These are phyloP conservation scores for Vombatus ursinus DNA, from an alignment of 2,113 vertebrate genomes.

Conservation along the genomic window DNA sequence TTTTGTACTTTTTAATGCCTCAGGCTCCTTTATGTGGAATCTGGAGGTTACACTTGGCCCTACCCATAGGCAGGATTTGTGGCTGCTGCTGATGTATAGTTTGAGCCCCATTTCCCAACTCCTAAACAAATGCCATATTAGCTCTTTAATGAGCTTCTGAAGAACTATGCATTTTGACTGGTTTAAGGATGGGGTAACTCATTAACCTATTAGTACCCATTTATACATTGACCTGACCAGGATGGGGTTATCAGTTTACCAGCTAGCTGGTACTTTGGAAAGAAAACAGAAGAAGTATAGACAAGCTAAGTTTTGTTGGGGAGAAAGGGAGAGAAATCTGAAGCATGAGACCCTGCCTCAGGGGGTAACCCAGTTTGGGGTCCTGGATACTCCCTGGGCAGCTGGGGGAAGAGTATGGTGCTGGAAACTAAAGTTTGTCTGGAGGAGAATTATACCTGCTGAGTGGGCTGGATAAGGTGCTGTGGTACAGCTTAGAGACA, in stretches of 20 bases:
- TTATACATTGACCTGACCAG: neutral
- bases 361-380: neutral
- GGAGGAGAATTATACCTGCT: neutral
- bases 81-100: neutral
- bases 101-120: neutral
- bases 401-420: neutral
- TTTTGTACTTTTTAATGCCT: neutral
- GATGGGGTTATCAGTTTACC: neutral
- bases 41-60: neutral
- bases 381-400: neutral
- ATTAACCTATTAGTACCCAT: neutral
- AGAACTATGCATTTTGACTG: neutral
- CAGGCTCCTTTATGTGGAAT: neutral
- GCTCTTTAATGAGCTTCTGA: neutral
- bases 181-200: neutral
- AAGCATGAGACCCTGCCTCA: neutral
- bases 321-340: neutral
- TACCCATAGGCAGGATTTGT: neutral
- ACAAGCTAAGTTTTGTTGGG: neutral
- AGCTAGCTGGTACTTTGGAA: neutral
- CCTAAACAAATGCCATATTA: neutral
- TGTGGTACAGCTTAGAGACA: neutral
- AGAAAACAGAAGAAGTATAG: neutral
- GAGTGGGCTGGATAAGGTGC: no score
- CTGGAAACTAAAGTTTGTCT: neutral